phyloP scores from a whole-genome alignment of 2,797 vertebrate genomes.

The Sphenodon punctatus region DNA sequence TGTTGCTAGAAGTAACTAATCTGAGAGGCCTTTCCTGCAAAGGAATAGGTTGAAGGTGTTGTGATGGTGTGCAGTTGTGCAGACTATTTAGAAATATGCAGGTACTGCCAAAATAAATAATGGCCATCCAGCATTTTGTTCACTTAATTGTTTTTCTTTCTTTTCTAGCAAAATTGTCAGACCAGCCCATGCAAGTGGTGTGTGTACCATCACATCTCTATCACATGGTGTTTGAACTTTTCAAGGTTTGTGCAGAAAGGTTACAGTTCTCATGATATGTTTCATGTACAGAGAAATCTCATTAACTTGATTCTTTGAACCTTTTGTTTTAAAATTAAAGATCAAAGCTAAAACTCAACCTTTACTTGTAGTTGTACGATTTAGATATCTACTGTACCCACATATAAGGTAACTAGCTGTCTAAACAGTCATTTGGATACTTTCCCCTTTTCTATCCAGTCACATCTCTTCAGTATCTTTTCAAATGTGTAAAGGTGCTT shows the following conservation, averaged over 20 bases:
- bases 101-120: neutral
- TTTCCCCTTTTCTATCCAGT: neutral
- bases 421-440: too few relatives aligned
- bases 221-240: conserved; percentile 99
- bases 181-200: conserved; percentile 86
- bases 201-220: conserved; percentile 98
- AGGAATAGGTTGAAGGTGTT: too few relatives aligned
- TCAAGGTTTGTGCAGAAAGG: conserved; percentile 87
- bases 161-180: conserved; percentile 83
- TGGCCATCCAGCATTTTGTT: neutral
- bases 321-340: too few relatives aligned
- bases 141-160: conserved; percentile 51
- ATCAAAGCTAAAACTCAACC: too few relatives aligned
- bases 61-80: too few relatives aligned
- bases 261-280: conserved; percentile 37
- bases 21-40: too few relatives aligned
- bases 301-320: conserved; percentile 15
- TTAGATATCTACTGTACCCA: neutral
- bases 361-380: neutral
- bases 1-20: too few relatives aligned
- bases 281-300: conserved; percentile 3
- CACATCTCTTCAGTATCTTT: neutral
- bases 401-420: neutral
- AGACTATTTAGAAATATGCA: neutral
- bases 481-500: neutral